Base-by-base conservation (phyloP, 1,140 invertebrate genomes). In the Augochlora pura region DNA sequence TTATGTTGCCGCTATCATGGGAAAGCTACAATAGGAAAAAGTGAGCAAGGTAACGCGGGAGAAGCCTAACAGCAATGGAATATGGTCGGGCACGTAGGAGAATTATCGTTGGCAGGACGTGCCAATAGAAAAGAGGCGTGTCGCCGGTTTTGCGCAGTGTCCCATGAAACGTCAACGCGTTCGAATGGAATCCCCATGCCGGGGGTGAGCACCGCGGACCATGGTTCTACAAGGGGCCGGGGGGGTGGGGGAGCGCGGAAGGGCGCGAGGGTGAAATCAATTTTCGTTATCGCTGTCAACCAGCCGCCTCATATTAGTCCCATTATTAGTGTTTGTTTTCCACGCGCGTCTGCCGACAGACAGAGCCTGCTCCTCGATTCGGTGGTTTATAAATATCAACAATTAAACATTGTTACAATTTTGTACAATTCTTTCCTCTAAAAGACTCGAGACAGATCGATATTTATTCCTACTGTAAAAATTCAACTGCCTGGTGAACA, bases 201-300 rank as follows among this genome's bases (percentile, higher is more conserved):
- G 38, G 27, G 23, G 27, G 16, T 46, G 46, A 66, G 54, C 46
- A 60, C 57, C 57, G 59, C 70, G 49, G 60, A 54, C 62, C 39
- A 80, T 75, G 73, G 79, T 84, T 10, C 10, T 81, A 60, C 7
- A 49, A 12, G 65, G 42, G 49, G 2, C 54, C 64, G 25, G 38
- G 21, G 3, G n/a, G 25, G 46, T n/a, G 60, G 42, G 23, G n/a
- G 23, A n/a, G n/a, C n/a, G n/a, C n/a, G 60, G 66, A 68, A 62
- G 66, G 49, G 71, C 12, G 74, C 54, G 75, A 82, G 88, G 88
- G 85, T 87, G 86, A 89, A 91, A 91, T 91, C 91, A 91, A 91
- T 91, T 91, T 91, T 85, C 88, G 89, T 91, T 91, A 91, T 91
- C 91, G 83, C 82, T 83, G 86, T 84, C 82, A 82, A 89, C 82